phyloP scores from a whole-genome alignment of 2,113 vertebrate species.

The Onychostoma macrolepis region DNA sequence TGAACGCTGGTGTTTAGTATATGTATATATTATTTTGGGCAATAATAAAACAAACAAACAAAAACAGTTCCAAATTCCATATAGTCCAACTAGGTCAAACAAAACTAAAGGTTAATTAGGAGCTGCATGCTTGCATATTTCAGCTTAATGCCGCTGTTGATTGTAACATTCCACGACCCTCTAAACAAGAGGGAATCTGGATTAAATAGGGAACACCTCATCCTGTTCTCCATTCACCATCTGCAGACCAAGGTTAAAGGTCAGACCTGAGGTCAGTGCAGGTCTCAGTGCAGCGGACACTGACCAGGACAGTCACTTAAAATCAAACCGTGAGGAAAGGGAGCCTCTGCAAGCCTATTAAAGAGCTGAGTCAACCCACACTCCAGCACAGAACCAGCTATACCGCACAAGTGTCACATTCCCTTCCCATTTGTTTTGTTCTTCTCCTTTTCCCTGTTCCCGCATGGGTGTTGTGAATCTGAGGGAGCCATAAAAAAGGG shows the following conservation, averaged over 20 bases:
- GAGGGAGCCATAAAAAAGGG: slow-evolving; percentile 76
- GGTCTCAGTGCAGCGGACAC: slow-evolving; percentile 1
- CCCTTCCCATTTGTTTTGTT: slow-evolving; percentile 70
- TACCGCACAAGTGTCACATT: slow-evolving; percentile 58
- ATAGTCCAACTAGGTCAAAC: neutral
- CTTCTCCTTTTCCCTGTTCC: slow-evolving; percentile 64
- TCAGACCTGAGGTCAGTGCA: slow-evolving; percentile 47
- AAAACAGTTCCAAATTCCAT: neutral
- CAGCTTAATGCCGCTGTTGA: neutral
- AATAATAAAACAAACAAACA: neutral
- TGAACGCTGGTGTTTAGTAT: too few species aligned
- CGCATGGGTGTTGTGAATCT: slow-evolving; percentile 72
- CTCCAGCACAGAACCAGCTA: slow-evolving; percentile 41
- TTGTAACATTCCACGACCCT: neutral
- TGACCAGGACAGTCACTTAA: slow-evolving; percentile 49
- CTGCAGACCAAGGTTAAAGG: slow-evolving; percentile 56
- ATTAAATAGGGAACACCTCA: slow-evolving; percentile 62
- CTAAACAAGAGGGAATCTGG: slow-evolving; percentile 47
- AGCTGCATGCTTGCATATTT: neutral
- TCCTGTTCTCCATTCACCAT: slow-evolving; percentile 63
- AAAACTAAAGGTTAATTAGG: neutral
- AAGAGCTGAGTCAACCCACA: slow-evolving; percentile 39
- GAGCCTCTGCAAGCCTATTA: slow-evolving; percentile 30
- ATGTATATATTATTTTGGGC: neutral
- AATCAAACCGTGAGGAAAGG: slow-evolving; percentile 2